Evolutionary conservation across 2,797 vertebrate species (phyloP).

Genomic region (Melopsittacus undulatus): DNA sequence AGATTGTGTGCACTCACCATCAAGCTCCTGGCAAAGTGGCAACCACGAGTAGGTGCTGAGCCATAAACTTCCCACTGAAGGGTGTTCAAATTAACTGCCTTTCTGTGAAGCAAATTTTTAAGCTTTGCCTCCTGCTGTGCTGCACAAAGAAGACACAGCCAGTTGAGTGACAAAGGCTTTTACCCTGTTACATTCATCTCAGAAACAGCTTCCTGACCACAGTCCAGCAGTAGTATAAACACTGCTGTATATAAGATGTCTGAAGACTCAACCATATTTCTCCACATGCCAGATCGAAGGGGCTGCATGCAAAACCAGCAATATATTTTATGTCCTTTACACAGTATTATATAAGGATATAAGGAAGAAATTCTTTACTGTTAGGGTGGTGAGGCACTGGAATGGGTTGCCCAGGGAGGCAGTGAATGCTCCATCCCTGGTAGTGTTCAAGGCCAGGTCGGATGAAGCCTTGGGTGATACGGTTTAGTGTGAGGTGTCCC

Average conservation of each 20-base stretch:
- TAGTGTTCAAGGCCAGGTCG: too few species aligned
- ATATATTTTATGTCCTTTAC: background rate
- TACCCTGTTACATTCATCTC: background rate
- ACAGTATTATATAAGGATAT: background rate
- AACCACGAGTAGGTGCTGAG: background rate
- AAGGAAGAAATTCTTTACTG: too few species aligned
- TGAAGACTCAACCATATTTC: background rate
- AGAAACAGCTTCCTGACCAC: background rate
- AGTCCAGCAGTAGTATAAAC: background rate
- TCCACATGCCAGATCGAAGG: background rate
- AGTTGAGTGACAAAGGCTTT: background rate
- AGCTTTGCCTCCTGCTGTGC: background rate
- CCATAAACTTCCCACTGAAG: background rate
- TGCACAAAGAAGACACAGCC: background rate
- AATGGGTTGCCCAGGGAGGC: too few species aligned
- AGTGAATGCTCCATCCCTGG: too few species aligned
- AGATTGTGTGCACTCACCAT: background rate
- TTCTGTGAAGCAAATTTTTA: background rate
- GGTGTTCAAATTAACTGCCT: background rate
- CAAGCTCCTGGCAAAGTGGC: rapidly evolving
- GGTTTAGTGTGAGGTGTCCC: too few species aligned
- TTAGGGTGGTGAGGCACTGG: too few species aligned
- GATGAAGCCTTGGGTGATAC: too few species aligned
- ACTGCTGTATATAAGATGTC: background rate
- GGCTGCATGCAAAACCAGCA: background rate